Conservation (phyloP, 2,797 vertebrate species). For the Erpetoichthys calabaricus region DNA sequence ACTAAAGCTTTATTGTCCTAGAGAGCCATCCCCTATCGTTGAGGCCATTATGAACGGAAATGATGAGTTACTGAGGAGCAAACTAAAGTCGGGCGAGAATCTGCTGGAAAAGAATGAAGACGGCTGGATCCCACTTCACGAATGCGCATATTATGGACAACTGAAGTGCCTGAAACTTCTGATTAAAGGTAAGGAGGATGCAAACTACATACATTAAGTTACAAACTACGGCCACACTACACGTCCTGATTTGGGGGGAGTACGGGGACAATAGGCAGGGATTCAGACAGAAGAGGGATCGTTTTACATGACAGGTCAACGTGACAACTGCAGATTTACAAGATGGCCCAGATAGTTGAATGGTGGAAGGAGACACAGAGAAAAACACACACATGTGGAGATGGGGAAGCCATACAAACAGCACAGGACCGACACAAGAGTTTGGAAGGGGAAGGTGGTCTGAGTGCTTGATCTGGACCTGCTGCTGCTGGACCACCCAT, state of each 20-base stretch:
- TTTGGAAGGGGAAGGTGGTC: no score
- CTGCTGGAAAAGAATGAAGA: constrained; percentile 65
- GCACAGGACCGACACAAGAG: no score
- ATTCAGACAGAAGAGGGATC: no score
- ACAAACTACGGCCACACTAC: not conserved
- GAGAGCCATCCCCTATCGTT: constrained; percentile 58
- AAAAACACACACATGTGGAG: no score
- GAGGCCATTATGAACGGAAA: constrained; percentile 65
- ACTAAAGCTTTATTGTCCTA: constrained; percentile 27
- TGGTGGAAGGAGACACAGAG: no score
- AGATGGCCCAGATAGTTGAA: no score
- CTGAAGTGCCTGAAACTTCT: constrained; percentile 57
- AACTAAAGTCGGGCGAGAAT: constrained; percentile 50
- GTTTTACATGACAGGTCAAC: no score
- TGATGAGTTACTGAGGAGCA: constrained; percentile 45
- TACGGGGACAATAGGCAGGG: not conserved
- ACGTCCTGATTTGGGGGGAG: not conserved
- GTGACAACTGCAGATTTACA: no score
- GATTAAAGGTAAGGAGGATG: constrained; percentile 56
- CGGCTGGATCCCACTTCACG: constrained; percentile 80
- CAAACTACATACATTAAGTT: not conserved
- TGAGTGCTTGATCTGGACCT: no score
- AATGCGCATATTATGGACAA: constrained; percentile 74
- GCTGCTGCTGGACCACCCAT: no score
- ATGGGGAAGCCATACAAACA: no score